A percentile compares a stretch with the other conserved stretches of the same genome.
phyloP scores from a whole-genome alignment of 2,888 invertebrate species.

The Anarsia innoxiella region DNA sequence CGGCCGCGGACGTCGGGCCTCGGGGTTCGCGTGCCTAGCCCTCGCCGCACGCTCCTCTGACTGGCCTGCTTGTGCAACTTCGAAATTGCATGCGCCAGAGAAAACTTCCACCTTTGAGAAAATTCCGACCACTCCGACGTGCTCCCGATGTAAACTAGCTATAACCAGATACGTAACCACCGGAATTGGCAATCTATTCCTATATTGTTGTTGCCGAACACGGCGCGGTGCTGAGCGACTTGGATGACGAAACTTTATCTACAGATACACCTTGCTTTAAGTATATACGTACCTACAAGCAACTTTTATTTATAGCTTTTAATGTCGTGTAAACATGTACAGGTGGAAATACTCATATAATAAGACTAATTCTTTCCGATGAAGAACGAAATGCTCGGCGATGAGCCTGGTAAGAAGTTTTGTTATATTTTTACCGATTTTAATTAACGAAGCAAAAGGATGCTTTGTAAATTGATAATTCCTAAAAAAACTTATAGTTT shows the following conservation, averaged over 20 bases:
- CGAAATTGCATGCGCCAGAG: constrained; percentile 57
- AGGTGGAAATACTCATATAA: too few species aligned
- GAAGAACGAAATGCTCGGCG: too few species aligned
- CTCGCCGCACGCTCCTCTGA: constrained; percentile 29
- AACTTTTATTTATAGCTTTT: too few species aligned
- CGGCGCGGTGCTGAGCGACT: too few species aligned
- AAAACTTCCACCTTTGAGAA: constrained; percentile 64
- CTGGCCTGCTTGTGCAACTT: constrained; percentile 51
- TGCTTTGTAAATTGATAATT: too few species aligned
- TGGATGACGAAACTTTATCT: constrained; percentile 9
- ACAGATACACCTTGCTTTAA: constrained; percentile 9
- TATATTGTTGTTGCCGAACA: constrained; percentile 28
- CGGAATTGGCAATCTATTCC: constrained; percentile 51
- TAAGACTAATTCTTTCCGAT: too few species aligned
- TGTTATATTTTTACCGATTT: too few species aligned
- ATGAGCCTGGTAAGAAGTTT: too few species aligned
- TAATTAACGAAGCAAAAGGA: too few species aligned
- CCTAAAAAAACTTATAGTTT: too few species aligned
- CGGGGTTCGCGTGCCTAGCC: constrained; percentile 8
- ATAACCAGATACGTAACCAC: constrained; percentile 49
- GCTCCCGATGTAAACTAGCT: constrained; percentile 51
- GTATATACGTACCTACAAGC: too few species aligned
- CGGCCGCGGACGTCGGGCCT: constrained; percentile 10
- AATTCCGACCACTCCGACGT: constrained; percentile 54
- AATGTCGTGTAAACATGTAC: too few species aligned